Conservation (phyloP, 2,797 vertebrate genomes). For the Podarcis siculus region DNA sequence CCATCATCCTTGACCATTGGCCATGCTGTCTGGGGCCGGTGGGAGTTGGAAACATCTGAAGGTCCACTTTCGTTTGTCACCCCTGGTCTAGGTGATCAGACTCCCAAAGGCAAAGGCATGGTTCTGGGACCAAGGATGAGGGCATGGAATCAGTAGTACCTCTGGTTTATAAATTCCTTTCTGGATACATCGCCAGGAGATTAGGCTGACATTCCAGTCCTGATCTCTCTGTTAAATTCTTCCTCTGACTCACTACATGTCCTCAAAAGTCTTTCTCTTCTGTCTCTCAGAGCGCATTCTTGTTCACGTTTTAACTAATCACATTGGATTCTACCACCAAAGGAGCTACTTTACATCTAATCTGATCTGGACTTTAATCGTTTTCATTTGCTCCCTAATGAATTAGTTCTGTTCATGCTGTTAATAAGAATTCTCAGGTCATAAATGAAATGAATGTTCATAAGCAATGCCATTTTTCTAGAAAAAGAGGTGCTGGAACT, state of each 20-base stretch:
- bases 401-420: background rate
- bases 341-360: background rate
- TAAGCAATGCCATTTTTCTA: too few relatives aligned
- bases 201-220: constrained; percentile 6
- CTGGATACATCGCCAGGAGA: background rate
- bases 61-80: too few relatives aligned
- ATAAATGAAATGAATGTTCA: too few relatives aligned
- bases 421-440: too few relatives aligned
- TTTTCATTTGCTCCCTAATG: background rate
- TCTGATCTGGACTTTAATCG: background rate
- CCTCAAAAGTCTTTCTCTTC: background rate
- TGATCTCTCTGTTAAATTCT: constrained; percentile 7
- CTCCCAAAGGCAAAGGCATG: background rate
- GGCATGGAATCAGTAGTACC: background rate
- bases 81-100: background rate
- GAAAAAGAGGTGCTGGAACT: too few relatives aligned
- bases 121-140: background rate
- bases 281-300: background rate
- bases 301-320: background rate
- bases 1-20: too few relatives aligned
- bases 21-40: too few relatives aligned
- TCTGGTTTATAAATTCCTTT: constrained; percentile 7
- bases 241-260: constrained; percentile 8
- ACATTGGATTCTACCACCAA: background rate
- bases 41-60: too few relatives aligned